phyloP scores from a whole-genome alignment of 2,888 invertebrate genomes.

The Luperina testacea region DNA sequence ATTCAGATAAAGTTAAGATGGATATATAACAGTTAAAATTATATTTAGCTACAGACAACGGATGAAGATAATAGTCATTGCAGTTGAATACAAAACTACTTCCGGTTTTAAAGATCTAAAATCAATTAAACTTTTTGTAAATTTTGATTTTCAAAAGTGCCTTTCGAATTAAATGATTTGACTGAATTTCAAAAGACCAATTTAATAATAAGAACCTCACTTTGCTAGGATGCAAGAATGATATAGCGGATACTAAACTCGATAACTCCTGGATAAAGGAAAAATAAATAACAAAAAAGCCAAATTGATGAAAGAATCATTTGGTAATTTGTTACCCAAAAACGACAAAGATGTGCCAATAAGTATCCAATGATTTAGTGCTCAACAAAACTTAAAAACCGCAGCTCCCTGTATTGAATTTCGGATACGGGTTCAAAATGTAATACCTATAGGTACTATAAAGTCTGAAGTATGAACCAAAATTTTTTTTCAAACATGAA shows the following conservation, averaged over 20 bases:
- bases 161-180: not conserved
- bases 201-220: not conserved
- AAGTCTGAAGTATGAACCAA: constrained; percentile 23
- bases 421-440: constrained; percentile 59
- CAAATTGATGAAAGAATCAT: not conserved
- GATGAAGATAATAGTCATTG: not conserved
- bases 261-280: not conserved
- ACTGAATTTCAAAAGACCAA: not conserved
- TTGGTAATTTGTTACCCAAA: constrained; percentile 40
- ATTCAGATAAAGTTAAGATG: not conserved
- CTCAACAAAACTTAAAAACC: constrained; percentile 49
- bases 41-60: not conserved
- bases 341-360: constrained; percentile 21
- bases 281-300: not conserved
- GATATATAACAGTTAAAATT: not conserved
- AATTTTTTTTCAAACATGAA: constrained; percentile 23
- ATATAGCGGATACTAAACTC: not conserved
- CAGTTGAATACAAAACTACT: not conserved
- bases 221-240: too few species aligned
- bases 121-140: too few species aligned
- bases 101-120: not conserved
- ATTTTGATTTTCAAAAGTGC: too few species aligned
- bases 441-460: not conserved
- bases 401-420: constrained; percentile 65
- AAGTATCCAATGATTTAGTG: constrained; percentile 37